phyloP scores from a whole-genome alignment of 1,140 invertebrate genomes.

The Luehdorfia chinensis region DNA sequence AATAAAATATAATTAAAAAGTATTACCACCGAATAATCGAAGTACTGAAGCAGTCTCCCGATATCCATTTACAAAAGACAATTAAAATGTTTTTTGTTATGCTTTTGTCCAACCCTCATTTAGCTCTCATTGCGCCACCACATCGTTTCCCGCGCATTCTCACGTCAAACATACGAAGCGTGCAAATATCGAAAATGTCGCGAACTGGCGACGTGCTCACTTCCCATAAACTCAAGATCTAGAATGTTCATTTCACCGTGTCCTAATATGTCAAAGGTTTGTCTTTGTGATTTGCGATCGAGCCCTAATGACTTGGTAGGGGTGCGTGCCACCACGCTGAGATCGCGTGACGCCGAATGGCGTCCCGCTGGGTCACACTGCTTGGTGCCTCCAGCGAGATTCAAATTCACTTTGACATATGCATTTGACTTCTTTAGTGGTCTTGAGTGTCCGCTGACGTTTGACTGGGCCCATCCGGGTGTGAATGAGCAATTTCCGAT shows the following conservation, averaged over 20 bases:
- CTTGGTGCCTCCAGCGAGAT: constrained; percentile 32
- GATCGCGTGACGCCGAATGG: constrained; percentile 51
- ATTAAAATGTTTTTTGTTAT: too few relatives aligned
- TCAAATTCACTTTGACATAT: constrained; percentile 61
- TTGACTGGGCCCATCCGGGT: constrained; percentile 45
- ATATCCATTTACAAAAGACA: too few relatives aligned
- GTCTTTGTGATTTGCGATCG: constrained; percentile 38
- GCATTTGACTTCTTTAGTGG: constrained; percentile 50
- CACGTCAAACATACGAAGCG: constrained; percentile 38
- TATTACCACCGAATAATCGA: too few relatives aligned
- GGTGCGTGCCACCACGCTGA: constrained; percentile 39
- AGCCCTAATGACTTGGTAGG: constrained; percentile 42
- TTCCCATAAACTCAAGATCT: constrained; percentile 65
- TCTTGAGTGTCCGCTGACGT: constrained; percentile 48
- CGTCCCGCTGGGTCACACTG: constrained; percentile 47
- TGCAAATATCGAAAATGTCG: constrained; percentile 38
- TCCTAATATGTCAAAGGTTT: constrained; percentile 51
- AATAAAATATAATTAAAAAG: too few relatives aligned
- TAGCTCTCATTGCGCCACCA: too few relatives aligned
- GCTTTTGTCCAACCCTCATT: too few relatives aligned
- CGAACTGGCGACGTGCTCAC: constrained; percentile 44
- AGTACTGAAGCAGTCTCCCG: too few relatives aligned
- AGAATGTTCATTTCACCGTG: constrained; percentile 66
- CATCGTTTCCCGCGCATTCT: constrained; percentile 28
- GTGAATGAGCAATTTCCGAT: constrained; percentile 66